These are phyloP conservation scores for Eremophila alpestris DNA, from an alignment of 2,797 vertebrate genomes.

Conservation along the genomic window DNA sequence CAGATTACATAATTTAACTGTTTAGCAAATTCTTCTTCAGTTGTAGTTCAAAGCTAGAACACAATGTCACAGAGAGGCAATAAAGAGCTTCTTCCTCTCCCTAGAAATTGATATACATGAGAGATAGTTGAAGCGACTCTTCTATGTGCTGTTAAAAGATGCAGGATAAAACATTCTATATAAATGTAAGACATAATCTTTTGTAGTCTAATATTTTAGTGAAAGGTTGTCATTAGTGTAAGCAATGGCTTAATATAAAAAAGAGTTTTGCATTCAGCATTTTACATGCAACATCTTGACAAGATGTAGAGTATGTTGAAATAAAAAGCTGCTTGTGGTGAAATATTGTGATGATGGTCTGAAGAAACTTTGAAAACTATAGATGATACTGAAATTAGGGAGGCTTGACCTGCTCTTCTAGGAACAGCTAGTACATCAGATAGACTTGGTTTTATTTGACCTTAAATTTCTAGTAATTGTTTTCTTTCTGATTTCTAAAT, in stretches of 20 bases:
- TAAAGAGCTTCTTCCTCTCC: neutral
- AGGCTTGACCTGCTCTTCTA: conserved; percentile 26
- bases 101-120: neutral
- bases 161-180: neutral
- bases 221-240: conserved; percentile 65
- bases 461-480: neutral
- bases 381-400: conserved; percentile 60
- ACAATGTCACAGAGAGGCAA: neutral
- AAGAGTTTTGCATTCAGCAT: conserved; percentile 59
- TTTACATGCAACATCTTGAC: conserved; percentile 52
- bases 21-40: neutral
- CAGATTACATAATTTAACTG: neutral
- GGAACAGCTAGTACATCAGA: neutral
- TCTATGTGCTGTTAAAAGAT: neutral
- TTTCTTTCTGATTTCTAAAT: conserved; percentile 16
- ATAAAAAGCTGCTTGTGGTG: conserved; percentile 58
- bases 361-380: conserved; percentile 63
- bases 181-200: conserved; percentile 51
- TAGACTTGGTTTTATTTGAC: neutral
- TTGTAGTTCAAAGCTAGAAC: neutral
- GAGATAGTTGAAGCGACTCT: neutral
- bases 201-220: conserved; percentile 2
- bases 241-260: conserved; percentile 58
- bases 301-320: conserved; percentile 47
- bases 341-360: conserved; percentile 43